phyloP scores from a whole-genome alignment of 2,888 invertebrate genomes.

The Campaea margaritaria region DNA sequence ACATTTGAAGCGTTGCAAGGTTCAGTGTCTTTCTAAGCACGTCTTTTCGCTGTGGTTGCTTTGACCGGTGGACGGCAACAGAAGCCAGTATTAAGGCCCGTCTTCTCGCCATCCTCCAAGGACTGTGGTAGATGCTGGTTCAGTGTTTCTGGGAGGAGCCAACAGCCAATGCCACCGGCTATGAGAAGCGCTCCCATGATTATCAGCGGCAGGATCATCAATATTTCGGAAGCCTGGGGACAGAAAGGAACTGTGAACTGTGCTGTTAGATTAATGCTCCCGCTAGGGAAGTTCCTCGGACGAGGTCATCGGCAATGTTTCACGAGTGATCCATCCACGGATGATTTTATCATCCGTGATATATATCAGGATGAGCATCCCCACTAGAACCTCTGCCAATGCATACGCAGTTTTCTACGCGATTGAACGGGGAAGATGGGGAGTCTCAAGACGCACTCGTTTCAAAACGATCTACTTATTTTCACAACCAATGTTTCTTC shows the following conservation, averaged over 20 bases:
- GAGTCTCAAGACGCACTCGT: too few relatives aligned
- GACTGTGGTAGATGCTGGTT: constrained; percentile 93
- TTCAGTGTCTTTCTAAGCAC: constrained; percentile 37
- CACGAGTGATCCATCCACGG: too few relatives aligned
- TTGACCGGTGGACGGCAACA: constrained; percentile 89
- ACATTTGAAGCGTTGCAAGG: constrained; percentile 56
- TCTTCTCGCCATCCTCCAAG: constrained; percentile 90
- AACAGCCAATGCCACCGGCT: constrained; percentile 89
- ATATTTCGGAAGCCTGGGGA: constrained; percentile 90
- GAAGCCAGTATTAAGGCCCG: constrained; percentile 88
- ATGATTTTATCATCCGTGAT: too few relatives aligned
- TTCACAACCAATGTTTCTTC: too few relatives aligned
- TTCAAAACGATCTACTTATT: too few relatives aligned
- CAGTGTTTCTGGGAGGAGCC: constrained; percentile 92
- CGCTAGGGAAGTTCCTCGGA: too few relatives aligned
- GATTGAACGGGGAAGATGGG: too few relatives aligned
- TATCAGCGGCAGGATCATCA: constrained; percentile 90
- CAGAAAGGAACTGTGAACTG: constrained; percentile 3
- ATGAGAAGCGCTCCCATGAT: constrained; percentile 92
- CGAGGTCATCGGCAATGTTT: too few relatives aligned
- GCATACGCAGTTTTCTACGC: too few relatives aligned
- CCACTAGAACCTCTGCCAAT: too few relatives aligned
- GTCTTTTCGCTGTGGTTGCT: constrained; percentile 60
- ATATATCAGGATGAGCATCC: too few relatives aligned
- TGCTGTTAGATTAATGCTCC: too few relatives aligned